Evolutionary conservation across 2,113 vertebrate genomes (phyloP), one percentile per base, ranked within the genome.

Genomic region (Scortum barcoo): DNA sequence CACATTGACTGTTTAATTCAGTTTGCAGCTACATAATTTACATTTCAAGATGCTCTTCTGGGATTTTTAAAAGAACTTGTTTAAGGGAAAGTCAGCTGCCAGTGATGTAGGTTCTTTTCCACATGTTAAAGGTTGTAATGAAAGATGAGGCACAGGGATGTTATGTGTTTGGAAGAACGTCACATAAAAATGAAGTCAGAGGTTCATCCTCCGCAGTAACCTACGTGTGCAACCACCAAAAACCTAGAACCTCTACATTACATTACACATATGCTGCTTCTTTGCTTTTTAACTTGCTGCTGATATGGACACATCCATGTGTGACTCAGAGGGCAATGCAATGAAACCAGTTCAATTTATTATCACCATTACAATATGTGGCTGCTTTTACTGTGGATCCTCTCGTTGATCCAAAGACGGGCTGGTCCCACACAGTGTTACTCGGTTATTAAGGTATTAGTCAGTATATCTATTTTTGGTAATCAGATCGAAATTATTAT

Each of bases 1-100:
- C 76, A 57, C 72, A 72, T 17, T 76, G 33, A 51, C 24, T 76
- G 60, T 62, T 13, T 83, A 51, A 78, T 78, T 75, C 72, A 65
- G 73, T 20, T 38, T 72, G 28, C 38, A 69, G 56, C 8, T 61
- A 28, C 26, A 19, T 36, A 26, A 16, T 56, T 81, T 54, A 57
- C 1, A 44, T 84, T 36, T 66, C 5, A 54, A 75, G 24, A 56
- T 63, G 20, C 19, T 70, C 58, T 7, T 22, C 1, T 68, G 17
- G 46, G 4, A 4, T 63, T 10, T 57, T 13, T 57, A 4, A 26
- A 40, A 40, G 8, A 58, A 38, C 11, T 66, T 58, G 3, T 48
- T 56, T 46, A 80, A 71, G 22, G 51, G 53, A 79, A 51, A 13
- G 4, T 56, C 22, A 26, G 0, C 48, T 60, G 56, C 53, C 36